Percentiles rank a stretch among this genome's conserved stretches.
phyloP scores from a whole-genome alignment of 1,140 invertebrate genomes.

The Ceratina australensis region DNA sequence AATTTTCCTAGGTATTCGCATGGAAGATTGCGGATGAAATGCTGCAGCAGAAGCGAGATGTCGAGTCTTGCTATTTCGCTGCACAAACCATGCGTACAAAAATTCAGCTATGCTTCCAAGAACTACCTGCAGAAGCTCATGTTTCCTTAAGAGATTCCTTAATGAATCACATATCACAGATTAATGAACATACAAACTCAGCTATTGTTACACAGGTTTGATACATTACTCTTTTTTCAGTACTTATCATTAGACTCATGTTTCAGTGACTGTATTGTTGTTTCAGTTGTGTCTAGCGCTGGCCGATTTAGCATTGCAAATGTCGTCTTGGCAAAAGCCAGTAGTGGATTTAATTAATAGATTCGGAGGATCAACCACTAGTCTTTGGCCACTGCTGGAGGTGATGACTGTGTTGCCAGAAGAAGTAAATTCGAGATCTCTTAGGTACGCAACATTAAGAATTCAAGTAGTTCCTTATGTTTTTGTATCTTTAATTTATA shows the following conservation, averaged over 20 bases:
- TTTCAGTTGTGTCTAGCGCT: conserved; percentile 92
- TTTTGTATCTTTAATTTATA: not conserved
- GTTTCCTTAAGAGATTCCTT: conserved; percentile 94
- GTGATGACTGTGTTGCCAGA: conserved; percentile 97
- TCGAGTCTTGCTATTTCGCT: conserved; percentile 97
- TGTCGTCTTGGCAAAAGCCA: conserved; percentile 94
- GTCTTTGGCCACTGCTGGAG: conserved; percentile 91
- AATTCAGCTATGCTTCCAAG: conserved; percentile 95
- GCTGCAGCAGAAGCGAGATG: conserved; percentile 90
- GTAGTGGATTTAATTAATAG: conserved; percentile 90
- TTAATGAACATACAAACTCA: conserved; percentile 89
- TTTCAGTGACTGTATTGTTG: conserved; percentile 17
- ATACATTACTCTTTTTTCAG: conserved; percentile 23
- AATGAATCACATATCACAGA: conserved; percentile 92
- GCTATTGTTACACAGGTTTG: conserved; percentile 92
- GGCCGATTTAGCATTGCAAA: conserved; percentile 96
- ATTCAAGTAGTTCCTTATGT: not conserved
- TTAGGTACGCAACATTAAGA: conserved; percentile 79
- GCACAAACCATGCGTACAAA: conserved; percentile 98
- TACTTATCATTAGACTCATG: conserved; percentile 4
- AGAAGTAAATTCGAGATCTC: conserved; percentile 91
- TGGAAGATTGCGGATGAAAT: conserved; percentile 98
- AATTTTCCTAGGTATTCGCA: conserved; percentile 86
- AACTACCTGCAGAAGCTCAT: conserved; percentile 92
- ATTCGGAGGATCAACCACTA: conserved; percentile 83